phyloP scores from a whole-genome alignment of 2,113 vertebrate species.

The Gopherus evgoodei region DNA sequence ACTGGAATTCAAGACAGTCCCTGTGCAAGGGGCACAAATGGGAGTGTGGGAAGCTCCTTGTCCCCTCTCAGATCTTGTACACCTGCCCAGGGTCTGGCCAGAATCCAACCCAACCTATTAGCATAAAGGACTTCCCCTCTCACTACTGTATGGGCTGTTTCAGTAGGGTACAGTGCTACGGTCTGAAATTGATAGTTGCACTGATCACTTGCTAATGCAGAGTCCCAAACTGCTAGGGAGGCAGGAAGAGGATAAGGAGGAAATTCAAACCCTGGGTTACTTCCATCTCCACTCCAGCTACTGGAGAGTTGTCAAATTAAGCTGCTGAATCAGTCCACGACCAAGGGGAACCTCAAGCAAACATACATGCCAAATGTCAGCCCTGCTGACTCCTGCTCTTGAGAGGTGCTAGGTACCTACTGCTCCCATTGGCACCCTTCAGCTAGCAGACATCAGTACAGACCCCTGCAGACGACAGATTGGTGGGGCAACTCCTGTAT shows the following conservation, averaged over 20 bases:
- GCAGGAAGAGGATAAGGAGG: neutral
- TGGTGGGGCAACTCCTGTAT: neutral
- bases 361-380: neutral
- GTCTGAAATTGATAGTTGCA: neutral
- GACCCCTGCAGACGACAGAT: neutral
- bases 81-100: neutral
- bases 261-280: neutral
- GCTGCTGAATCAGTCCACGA: neutral
- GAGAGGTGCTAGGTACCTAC: neutral
- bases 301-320: neutral
- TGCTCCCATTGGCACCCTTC: neutral
- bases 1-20: conserved; percentile 33
- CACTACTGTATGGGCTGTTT: neutral
- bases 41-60: rapidly evolving
- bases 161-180: neutral
- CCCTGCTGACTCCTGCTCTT: neutral
- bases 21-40: conserved; percentile 35
- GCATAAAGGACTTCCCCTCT: neutral
- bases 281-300: rapidly evolving
- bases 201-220: neutral
- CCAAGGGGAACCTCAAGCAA: neutral
- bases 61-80: neutral
- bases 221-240: neutral
- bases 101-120: neutral
- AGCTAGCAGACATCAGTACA: neutral